Conservation (phyloP, 2,888 invertebrate genomes). For the Elmis aenea region DNA sequence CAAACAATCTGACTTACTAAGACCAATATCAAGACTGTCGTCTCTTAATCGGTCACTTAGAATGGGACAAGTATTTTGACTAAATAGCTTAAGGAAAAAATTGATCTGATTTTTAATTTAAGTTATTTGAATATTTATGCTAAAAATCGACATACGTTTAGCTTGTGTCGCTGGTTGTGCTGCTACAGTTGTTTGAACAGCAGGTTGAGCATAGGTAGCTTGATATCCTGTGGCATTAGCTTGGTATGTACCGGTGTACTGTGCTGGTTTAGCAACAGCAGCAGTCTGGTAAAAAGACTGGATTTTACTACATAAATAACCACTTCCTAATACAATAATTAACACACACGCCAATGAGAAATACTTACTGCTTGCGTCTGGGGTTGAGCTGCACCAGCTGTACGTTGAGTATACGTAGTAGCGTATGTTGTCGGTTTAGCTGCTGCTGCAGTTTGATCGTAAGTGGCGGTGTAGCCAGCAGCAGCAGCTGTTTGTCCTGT, state of each 20-base stretch:
- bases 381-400: constrained; percentile 39
- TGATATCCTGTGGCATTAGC: constrained; percentile 48
- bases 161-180: constrained; percentile 52
- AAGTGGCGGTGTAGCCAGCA: constrained; percentile 54
- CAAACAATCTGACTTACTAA: no score
- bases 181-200: constrained; percentile 55
- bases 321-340: neutral
- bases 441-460: constrained; percentile 54
- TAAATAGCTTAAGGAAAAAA: no score
- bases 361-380: constrained; percentile 44
- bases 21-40: no score
- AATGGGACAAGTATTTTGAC: no score
- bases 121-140: no score
- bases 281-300: constrained; percentile 39
- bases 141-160: constrained; percentile 57
- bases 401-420: constrained; percentile 63
- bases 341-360: neutral
- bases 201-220: constrained; percentile 50
- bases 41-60: no score
- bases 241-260: constrained; percentile 58
- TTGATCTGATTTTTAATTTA: no score
- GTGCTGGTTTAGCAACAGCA: constrained; percentile 51
- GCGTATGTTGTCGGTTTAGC: constrained; percentile 69
- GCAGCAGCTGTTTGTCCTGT: constrained; percentile 61
- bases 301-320: neutral